Evolutionary conservation across 1,140 invertebrate species (phyloP), one percentile per base, ranked within the genome.

Genomic region (Eurosta solidaginis): DNA sequence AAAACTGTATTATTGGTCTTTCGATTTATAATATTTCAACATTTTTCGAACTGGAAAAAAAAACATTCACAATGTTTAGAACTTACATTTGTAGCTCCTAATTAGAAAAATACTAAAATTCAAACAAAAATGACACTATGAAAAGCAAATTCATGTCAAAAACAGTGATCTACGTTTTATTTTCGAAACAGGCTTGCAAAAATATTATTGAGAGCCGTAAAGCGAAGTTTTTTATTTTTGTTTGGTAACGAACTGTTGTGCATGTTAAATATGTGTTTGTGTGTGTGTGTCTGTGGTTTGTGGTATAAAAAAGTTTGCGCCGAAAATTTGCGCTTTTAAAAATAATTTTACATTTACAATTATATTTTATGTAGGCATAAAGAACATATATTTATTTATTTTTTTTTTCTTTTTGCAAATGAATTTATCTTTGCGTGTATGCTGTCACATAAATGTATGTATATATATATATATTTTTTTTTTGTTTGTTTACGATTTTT

Each of bases 321-420:
- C 20, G 49, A 52, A 52, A 52, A 22, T 33, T 33, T n/a, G 59
- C 59, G 40, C n/a, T 40, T 40, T 68, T 68, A 40, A 68, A 40
- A 22, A 3, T 47, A 74, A 74, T 47, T 10, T 14, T 49, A 74
- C 42, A 47, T 74, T 74, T 74, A 74, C 27, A 45, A 74, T 74
- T 42, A 68, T 22, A n/a, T n/a, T n/a, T 49, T 52, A 52, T 59
- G 40, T 79, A 79, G 68, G 77, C 77, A 77, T 74, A 73, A 47
- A 77, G 77, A 79, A 79, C 77, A 49, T 52, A 50, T 29, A 45
- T 75, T 45, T 47, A 33, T 73, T 73, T 12, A 6, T 73, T 63
- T 47, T 73, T 74, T 25, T 20, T 78, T 73, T 29, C 20, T 27
- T 49, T 22, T 54, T 54, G 12, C 2, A 40, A 68, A 68, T 45